Conservation (phyloP, 2,888 invertebrate species). For the Callinectes sapidus region DNA sequence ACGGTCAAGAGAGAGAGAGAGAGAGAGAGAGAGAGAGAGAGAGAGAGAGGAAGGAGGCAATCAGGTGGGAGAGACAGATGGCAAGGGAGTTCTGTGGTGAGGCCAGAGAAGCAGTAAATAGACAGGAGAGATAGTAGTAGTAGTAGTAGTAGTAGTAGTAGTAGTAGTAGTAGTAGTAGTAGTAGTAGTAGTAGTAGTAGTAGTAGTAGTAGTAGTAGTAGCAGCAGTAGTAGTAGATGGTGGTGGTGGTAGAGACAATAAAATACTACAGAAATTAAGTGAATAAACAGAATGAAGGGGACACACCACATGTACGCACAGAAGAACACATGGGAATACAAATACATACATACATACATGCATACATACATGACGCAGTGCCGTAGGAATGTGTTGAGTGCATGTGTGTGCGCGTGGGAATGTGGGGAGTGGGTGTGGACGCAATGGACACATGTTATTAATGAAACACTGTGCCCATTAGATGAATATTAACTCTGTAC, state of each 20-base stretch:
- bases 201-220: not conserved
- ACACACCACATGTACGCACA: not conserved
- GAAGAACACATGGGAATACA: not conserved
- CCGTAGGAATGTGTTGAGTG: not conserved
- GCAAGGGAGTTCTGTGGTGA: not conserved
- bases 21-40: slow-evolving; percentile 25
- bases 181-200: not conserved
- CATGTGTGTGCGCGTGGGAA: not conserved
- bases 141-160: not conserved
- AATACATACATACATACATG: not conserved
- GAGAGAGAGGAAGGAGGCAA: slow-evolving; percentile 20
- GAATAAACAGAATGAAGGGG: not conserved
- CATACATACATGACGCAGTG: not conserved
- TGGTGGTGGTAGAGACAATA: not conserved
- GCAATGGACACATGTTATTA: not conserved
- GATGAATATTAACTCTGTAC: not conserved
- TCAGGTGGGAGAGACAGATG: slow-evolving; percentile 16
- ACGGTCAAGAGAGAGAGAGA: not conserved
- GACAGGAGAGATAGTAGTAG: not conserved
- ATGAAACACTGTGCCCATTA: not conserved
- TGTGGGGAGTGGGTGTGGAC: not conserved
- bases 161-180: not conserved
- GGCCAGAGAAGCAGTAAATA: not conserved
- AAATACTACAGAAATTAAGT: not conserved
- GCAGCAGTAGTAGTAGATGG: not conserved